Percentiles rank a stretch among this genome's conserved stretches.
phyloP scores from a whole-genome alignment of 2,888 invertebrate genomes.

The Callinectes sapidus region DNA sequence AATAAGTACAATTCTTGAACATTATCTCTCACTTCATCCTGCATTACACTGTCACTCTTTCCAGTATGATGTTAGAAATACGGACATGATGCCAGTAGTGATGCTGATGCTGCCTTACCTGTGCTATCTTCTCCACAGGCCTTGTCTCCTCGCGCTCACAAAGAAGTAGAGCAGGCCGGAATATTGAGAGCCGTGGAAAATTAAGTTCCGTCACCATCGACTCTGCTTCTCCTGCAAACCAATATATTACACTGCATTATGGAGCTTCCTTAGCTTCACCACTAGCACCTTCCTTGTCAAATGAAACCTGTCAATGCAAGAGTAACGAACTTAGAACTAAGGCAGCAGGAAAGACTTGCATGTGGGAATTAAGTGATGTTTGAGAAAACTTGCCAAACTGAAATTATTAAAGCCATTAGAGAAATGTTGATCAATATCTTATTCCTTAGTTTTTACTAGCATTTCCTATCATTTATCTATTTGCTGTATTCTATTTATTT shows the following conservation, averaged over 20 bases:
- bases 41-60: background rate
- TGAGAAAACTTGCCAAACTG: too few relatives aligned
- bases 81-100: background rate
- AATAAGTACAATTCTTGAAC: background rate
- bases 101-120: constrained; percentile 50
- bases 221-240: constrained; percentile 73
- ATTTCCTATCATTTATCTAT: background rate
- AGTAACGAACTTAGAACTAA: background rate
- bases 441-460: too few relatives aligned
- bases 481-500: too few relatives aligned
- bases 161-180: constrained; percentile 73
- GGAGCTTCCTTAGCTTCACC: background rate
- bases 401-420: too few relatives aligned
- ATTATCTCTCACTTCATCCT: background rate
- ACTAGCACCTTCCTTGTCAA: background rate
- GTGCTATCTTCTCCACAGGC: constrained; percentile 73
- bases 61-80: background rate
- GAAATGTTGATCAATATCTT: too few relatives aligned
- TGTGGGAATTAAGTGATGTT: too few relatives aligned
- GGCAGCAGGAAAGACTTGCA: too few relatives aligned
- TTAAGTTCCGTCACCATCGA: constrained; percentile 73
- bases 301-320: background rate
- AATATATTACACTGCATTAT: background rate
- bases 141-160: constrained; percentile 74
- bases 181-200: constrained; percentile 74